Base-by-base conservation (phyloP, 2,113 vertebrate species). In the Dipodomys ordii region DNA sequence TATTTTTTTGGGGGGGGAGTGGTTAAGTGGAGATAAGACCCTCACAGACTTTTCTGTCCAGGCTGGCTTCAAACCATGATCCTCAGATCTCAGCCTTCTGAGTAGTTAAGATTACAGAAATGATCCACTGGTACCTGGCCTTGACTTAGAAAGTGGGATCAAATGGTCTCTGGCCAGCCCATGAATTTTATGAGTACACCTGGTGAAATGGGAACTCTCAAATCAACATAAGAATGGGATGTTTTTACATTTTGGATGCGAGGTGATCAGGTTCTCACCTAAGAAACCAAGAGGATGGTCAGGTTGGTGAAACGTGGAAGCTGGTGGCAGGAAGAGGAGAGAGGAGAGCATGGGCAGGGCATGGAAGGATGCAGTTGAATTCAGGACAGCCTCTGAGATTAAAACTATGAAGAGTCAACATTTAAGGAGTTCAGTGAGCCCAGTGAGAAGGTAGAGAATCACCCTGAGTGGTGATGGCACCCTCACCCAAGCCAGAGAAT, bases 391-490 rank as follows among this genome's bases (percentile, higher is more conserved):
- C 23, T 77, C 87, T 76, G 32, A 49, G 90, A 57, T 15, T 57
- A 13, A 57, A 57, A 57, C 53, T 27, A n/a, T 32, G 57, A 81
- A 73, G 19, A 64, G 57, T 44, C 64, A 80, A 53, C n/a, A 57
- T 78, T 30, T 53, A 28, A 39, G 73, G 32, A 74, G 44, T 88
- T 76, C 89, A 81, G 53, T 81, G 67, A 90, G 12, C 46, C 57
- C 32, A 64, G 68, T 72, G 72, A 92, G 71, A 90, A 62, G 46
- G 62, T 73, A 88, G 86, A 85, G 53, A 85, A 57, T 23, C 53
- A 72, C n/a, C n/a, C 7, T 57, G 89, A 78, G n/a, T 62, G 82
- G 76, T 25, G 69, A 57, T 57, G 53, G 53, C 13, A 18, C 53
- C 53, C 53, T 57, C 15, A 16, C 53, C 53, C 35, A 81, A 78